Base-by-base conservation (phyloP, 2,888 invertebrate species). In the Macropis europaea region DNA sequence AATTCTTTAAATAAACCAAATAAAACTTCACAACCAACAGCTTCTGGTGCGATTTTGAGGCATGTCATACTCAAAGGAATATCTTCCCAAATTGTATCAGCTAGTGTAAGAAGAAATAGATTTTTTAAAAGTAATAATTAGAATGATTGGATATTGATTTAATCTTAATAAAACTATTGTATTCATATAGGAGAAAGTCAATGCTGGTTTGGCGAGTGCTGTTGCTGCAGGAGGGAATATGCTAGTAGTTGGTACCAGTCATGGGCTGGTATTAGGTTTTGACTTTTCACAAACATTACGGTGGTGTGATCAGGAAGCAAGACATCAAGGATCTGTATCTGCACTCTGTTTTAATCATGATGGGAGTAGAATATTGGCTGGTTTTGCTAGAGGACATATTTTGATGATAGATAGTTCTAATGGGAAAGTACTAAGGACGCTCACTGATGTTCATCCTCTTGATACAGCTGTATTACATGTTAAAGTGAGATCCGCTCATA, bases 231-330 rank as follows among this genome's bases (percentile, higher is more conserved):
- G 92, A 76, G 92, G 93, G 6, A 94, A 95, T 59, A 94, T 95
- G 90, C 93, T 98, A 73, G 96, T 96, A n/a, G 93, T 98, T 28
- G 99, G 99, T 34, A 99, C 98, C 28, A 97, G 97, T 24, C 97
- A 98, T 90, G 98, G 99, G 0, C 94, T 97, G 79, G 93, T 97
- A 57, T 91, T 99, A 26, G 94, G 97, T 59, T 97, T 97, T 90
- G 96, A 96, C 91, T 92, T 93, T 52, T 94, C 96, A 40, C 98
- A 98, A 90, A 95, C 95, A 7, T 90, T 98, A 76, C 94, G 96
- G 86, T 98, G 97, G 97, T 97, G 97, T 76, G 95, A 94, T 84
- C 91, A 95, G 79, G 94, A 95, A 74, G 93, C 94, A 42, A 91
- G 91, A 48, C 94, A 94, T 82, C 94, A 95, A 86, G 95, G 95